phyloP scores from a whole-genome alignment of 1,140 invertebrate genomes.

The Conopomorpha cramerella region DNA sequence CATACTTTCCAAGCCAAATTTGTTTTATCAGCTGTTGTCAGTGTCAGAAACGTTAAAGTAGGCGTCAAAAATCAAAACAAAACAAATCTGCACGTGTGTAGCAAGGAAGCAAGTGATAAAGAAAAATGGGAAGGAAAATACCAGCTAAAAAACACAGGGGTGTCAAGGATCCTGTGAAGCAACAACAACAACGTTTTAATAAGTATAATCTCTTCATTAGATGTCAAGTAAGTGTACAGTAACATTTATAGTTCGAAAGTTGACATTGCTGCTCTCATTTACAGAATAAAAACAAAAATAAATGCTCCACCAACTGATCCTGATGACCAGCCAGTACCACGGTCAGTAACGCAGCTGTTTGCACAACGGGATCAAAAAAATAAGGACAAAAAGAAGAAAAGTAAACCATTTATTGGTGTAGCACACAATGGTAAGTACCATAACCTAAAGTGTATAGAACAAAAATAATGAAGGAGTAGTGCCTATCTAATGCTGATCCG shows the following conservation, averaged over 20 bases:
- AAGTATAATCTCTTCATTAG: conserved; percentile 44
- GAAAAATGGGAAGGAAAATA: conserved; percentile 78
- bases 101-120: too few species aligned
- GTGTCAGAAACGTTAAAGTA: too few species aligned
- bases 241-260: background rate
- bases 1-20: too few species aligned
- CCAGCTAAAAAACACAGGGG: conserved; percentile 72
- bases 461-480: too few species aligned
- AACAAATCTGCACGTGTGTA: too few species aligned
- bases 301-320: conserved; percentile 68
- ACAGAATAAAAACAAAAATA: conserved; percentile 68
- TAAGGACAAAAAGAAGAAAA: conserved; percentile 42
- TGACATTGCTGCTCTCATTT: conserved; percentile 24
- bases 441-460: too few species aligned
- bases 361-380: conserved; percentile 56
- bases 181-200: conserved; percentile 62
- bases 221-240: background rate
- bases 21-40: too few species aligned
- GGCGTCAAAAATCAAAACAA: too few species aligned
- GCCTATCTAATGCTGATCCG: too few species aligned
- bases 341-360: conserved; percentile 64
- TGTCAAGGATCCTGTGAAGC: conserved; percentile 70
- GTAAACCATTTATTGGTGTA: too few species aligned
- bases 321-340: conserved; percentile 70
- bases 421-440: too few species aligned